These are phyloP conservation scores for Barypeithes pellucidus DNA, from an alignment of 2,888 invertebrate genomes.

Conservation along the genomic window DNA sequence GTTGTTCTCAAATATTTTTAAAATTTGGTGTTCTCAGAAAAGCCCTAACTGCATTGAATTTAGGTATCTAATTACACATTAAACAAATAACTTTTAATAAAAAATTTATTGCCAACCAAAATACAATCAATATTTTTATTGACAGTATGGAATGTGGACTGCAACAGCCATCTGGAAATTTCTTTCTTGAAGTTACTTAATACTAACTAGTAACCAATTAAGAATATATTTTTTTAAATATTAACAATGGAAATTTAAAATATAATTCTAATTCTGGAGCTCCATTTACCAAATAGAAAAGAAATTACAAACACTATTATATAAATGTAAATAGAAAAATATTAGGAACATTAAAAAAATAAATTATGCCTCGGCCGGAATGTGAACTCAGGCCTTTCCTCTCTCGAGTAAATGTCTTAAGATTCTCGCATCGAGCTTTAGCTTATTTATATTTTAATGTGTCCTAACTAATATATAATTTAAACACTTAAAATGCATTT, in stretches of 20 bases:
- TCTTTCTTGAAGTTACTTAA: slow-evolving; percentile 8
- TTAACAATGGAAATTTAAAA: not conserved
- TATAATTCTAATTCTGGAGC: not conserved
- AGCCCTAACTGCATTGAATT: too few species aligned
- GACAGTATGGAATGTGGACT: not conserved
- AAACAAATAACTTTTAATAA: slow-evolving; percentile 12
- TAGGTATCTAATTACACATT: slow-evolving; percentile 6
- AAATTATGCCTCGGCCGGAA: slow-evolving; percentile 13
- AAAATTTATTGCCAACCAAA: slow-evolving; percentile 11
- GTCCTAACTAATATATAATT: not conserved
- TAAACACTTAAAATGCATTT: not conserved
- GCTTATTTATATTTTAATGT: not conserved
- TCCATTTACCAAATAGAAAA: not conserved
- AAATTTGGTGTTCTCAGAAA: too few species aligned
- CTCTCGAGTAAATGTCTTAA: slow-evolving; percentile 7
- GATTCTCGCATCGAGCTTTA: slow-evolving; percentile 29
- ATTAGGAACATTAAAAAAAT: slow-evolving; percentile 14
- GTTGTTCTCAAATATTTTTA: too few species aligned
- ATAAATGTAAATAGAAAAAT: not conserved
- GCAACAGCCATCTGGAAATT: not conserved
- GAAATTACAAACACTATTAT: not conserved
- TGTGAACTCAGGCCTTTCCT: slow-evolving; percentile 17
- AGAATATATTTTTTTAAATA: not conserved
- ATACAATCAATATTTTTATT: not conserved
- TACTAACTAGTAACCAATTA: not conserved